Percentiles rank a stretch among this genome's conserved stretches.
Conservation (phyloP, 35 echinoderm and acorn worm genomes). For the Lytechinus variegatus region DNA sequence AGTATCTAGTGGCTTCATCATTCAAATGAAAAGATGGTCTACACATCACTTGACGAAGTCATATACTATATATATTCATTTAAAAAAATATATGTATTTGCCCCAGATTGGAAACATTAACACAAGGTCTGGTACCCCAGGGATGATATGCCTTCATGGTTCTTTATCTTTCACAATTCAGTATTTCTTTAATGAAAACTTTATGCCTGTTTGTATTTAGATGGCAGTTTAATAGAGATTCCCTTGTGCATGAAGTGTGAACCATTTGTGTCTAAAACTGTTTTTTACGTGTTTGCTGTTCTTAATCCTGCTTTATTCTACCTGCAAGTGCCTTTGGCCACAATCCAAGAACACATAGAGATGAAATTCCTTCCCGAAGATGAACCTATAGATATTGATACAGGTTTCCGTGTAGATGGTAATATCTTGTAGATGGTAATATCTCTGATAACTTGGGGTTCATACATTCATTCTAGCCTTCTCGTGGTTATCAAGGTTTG, state of each 20-base stretch:
- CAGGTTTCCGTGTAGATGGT: neutral
- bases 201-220: too few relatives aligned
- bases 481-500: neutral
- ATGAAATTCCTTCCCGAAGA: neutral
- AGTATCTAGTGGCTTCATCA: too few relatives aligned
- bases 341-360: neutral
- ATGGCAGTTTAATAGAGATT: neutral
- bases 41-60: too few relatives aligned
- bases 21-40: too few relatives aligned
- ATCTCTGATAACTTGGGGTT: neutral
- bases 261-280: neutral
- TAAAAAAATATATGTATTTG: too few relatives aligned
- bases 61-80: too few relatives aligned
- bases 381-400: neutral
- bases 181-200: too few relatives aligned
- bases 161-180: too few relatives aligned
- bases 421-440: constrained; percentile 3
- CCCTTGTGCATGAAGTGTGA: neutral
- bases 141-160: neutral
- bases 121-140: neutral
- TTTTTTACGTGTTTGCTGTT: neutral
- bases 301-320: neutral
- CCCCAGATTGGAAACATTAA: neutral
- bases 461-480: neutral
- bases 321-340: neutral